These are phyloP conservation scores for Himantopus leucocephalus DNA, from an alignment of 2,113 vertebrate species.

Conservation along the genomic window DNA sequence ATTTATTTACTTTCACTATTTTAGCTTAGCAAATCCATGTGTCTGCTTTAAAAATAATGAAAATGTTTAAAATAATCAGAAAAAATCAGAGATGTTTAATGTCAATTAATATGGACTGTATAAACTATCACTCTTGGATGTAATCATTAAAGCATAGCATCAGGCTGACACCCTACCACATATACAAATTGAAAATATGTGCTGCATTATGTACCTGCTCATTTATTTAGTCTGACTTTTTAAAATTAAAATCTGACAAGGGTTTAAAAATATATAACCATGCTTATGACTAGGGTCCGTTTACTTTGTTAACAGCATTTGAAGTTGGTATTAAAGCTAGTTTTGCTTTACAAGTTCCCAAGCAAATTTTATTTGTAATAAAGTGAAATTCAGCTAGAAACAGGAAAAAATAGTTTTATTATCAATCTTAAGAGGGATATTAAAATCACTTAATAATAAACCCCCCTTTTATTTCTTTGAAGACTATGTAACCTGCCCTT, in stretches of 20 bases:
- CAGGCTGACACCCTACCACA: conserved; percentile 23
- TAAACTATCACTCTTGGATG: conserved; percentile 23
- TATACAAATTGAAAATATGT: conserved; percentile 68
- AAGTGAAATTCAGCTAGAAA: conserved; percentile 78
- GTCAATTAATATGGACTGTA: conserved; percentile 19
- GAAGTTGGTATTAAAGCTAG: conserved; percentile 76
- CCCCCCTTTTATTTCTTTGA: conserved; percentile 56
- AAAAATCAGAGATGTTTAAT: not conserved
- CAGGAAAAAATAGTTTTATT: conserved; percentile 68
- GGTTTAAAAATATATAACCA: conserved; percentile 59
- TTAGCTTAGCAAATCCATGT: conserved; percentile 41
- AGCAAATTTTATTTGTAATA: conserved; percentile 75
- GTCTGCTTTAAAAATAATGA: conserved; percentile 31
- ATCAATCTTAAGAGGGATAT: conserved; percentile 64
- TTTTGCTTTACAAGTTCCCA: conserved; percentile 71
- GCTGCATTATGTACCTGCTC: conserved; percentile 67
- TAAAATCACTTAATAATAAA: conserved; percentile 34
- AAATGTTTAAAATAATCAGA: conserved; percentile 51
- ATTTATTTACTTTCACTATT: conserved; percentile 31
- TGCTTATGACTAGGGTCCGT: conserved; percentile 16
- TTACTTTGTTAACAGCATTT: conserved; percentile 27
- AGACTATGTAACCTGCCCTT: conserved; percentile 67
- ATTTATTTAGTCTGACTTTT: conserved; percentile 50
- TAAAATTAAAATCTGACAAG: conserved; percentile 58
- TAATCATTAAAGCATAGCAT: conserved; percentile 45